Evolutionary conservation across 1,140 invertebrate species (phyloP).

Genomic region (Formica exsecta): DNA sequence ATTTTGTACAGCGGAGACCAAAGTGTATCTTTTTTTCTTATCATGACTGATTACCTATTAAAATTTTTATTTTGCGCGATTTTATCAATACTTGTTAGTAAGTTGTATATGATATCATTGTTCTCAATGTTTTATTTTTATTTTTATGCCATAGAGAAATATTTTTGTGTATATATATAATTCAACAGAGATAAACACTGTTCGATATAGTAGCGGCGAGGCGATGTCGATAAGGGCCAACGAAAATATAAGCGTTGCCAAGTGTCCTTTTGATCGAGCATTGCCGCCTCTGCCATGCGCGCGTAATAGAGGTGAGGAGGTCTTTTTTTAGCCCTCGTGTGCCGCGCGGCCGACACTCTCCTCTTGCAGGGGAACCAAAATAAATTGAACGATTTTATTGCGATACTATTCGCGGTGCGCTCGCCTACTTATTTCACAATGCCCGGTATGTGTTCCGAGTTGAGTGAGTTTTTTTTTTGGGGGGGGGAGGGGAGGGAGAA

Average conservation of each 20-base stretch:
- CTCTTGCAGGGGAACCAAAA: slow-evolving; percentile 49
- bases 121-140: neutral
- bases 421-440: slow-evolving; percentile 61
- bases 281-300: slow-evolving; percentile 49
- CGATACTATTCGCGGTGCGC: slow-evolving; percentile 53
- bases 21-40: neutral
- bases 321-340: slow-evolving; percentile 54
- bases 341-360: slow-evolving; percentile 52
- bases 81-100: neutral
- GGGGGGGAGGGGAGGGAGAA: no score
- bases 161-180: no score
- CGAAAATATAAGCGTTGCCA: slow-evolving; percentile 56
- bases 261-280: slow-evolving; percentile 63
- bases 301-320: slow-evolving; percentile 44
- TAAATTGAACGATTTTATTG: slow-evolving; percentile 63
- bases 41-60: neutral
- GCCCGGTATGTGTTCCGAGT: slow-evolving; percentile 12
- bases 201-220: neutral
- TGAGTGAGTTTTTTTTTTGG: no score
- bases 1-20: neutral
- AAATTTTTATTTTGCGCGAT: neutral
- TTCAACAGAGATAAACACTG: neutral
- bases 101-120: neutral
- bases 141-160: no score
- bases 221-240: slow-evolving; percentile 54